Conservation (phyloP, 2,888 invertebrate genomes). For the Arenicola marina region DNA sequence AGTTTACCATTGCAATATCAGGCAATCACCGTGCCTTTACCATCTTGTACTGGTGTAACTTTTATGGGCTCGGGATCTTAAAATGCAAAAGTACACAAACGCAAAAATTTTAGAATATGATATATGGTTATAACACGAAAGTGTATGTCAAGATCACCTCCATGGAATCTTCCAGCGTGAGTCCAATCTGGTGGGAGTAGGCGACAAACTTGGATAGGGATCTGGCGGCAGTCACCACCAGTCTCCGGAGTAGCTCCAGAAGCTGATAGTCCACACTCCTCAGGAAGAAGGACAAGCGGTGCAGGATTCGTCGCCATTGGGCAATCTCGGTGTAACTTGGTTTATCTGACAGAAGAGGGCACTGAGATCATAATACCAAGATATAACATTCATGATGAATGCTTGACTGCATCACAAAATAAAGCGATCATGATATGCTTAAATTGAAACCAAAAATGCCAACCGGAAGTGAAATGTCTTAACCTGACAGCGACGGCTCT, state of each 20-base stretch:
- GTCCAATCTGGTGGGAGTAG: slow-evolving; percentile 46
- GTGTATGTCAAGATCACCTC: too few species aligned
- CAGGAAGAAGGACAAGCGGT: slow-evolving; percentile 53
- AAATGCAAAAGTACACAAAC: not conserved
- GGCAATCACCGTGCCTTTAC: too few species aligned
- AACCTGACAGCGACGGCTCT: too few species aligned
- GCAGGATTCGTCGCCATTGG: slow-evolving; percentile 58
- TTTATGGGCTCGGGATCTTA: too few species aligned
- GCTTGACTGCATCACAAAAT: not conserved
- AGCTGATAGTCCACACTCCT: slow-evolving; percentile 54
- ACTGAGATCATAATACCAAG: slow-evolving; percentile 4
- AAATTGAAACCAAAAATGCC: too few species aligned
- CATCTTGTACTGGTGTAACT: too few species aligned
- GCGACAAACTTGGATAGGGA: slow-evolving; percentile 50
- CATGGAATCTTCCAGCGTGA: slow-evolving; percentile 35
- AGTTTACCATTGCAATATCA: too few species aligned
- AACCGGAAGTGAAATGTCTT: too few species aligned
- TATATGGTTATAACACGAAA: not conserved
- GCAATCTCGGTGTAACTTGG: slow-evolving; percentile 58
- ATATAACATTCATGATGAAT: not conserved
- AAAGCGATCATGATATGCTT: not conserved
- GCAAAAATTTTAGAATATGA: not conserved
- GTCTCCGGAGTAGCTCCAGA: slow-evolving; percentile 54
- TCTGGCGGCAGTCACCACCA: slow-evolving; percentile 52
- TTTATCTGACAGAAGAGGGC: too few species aligned